phyloP scores from a whole-genome alignment of 2,797 vertebrate species.

The Bovichtus variegatus region DNA sequence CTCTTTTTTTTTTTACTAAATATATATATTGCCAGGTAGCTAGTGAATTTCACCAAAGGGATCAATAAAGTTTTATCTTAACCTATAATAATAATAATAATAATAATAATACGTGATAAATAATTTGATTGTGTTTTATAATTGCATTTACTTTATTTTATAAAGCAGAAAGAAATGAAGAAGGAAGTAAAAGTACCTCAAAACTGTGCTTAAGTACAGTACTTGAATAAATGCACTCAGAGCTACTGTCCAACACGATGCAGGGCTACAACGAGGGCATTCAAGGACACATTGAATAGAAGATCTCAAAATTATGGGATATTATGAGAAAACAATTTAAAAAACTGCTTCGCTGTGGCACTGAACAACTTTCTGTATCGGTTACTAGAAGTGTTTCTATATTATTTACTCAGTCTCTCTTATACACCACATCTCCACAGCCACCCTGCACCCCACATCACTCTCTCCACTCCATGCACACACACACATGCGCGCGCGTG shows the following conservation, averaged over 20 bases:
- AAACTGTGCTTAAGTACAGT: too few relatives aligned
- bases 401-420: not conserved
- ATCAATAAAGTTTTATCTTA: too few relatives aligned
- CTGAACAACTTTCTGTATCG: slow-evolving; percentile 4
- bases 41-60: too few relatives aligned
- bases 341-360: not conserved
- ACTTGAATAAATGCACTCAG: too few relatives aligned
- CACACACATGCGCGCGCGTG: not conserved
- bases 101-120: too few relatives aligned
- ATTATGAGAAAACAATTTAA: slow-evolving; percentile 13
- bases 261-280: slow-evolving; percentile 13
- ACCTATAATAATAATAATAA: too few relatives aligned
- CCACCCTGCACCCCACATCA: slow-evolving; percentile 21
- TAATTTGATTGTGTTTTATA: too few relatives aligned
- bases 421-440: not conserved
- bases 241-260: not conserved
- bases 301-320: slow-evolving; percentile 11
- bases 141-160: too few relatives aligned
- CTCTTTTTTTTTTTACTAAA: too few relatives aligned
- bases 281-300: slow-evolving; percentile 25
- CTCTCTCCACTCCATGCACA: not conserved
- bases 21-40: too few relatives aligned
- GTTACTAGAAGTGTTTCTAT: slow-evolving; percentile 18
- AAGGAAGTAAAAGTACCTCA: too few relatives aligned
- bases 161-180: too few relatives aligned